Percentiles rank a stretch among this genome's conserved stretches.
phyloP scores from a whole-genome alignment of 2,113 vertebrate species.

The Pyxicephalus adspersus region DNA sequence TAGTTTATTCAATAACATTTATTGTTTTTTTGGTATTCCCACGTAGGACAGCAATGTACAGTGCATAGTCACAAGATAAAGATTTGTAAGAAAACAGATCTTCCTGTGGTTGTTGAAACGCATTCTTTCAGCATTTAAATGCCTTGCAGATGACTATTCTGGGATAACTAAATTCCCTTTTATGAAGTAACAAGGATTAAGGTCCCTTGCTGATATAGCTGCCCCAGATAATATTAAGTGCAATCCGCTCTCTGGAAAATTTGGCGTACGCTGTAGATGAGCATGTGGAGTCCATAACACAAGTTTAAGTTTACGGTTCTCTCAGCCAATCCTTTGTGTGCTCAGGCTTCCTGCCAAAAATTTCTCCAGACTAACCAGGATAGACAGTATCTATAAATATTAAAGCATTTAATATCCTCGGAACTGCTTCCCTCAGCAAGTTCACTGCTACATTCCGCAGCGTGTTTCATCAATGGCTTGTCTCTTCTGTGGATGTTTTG shows the following conservation, averaged over 20 bases:
- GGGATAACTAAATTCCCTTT: conserved; percentile 12
- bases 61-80: no score
- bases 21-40: no score
- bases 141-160: conserved; percentile 22
- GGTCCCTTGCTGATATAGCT: conserved; percentile 24
- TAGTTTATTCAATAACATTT: no score
- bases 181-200: conserved; percentile 40
- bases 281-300: conserved; percentile 46
- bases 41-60: no score
- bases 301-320: conserved; percentile 31
- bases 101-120: conserved; percentile 23
- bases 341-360: conserved; percentile 44
- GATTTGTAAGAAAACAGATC: conserved; percentile 17
- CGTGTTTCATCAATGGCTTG: conserved; percentile 41
- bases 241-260: conserved; percentile 18
- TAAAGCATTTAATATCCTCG: conserved; percentile 43
- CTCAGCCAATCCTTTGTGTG: conserved; percentile 44
- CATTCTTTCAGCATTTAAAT: conserved; percentile 11
- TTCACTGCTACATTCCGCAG: conserved; percentile 34
- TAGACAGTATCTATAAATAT: conserved; percentile 55
- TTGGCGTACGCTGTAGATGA: conserved; percentile 15
- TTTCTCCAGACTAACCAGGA: conserved; percentile 48
- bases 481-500: conserved; percentile 44
- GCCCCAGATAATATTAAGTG: conserved; percentile 23
- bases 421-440: conserved; percentile 51